Evolutionary conservation across 2,888 invertebrate genomes (phyloP), one percentile per base, ranked within the genome.

Genomic region (Gandaritis pyraliata): DNA sequence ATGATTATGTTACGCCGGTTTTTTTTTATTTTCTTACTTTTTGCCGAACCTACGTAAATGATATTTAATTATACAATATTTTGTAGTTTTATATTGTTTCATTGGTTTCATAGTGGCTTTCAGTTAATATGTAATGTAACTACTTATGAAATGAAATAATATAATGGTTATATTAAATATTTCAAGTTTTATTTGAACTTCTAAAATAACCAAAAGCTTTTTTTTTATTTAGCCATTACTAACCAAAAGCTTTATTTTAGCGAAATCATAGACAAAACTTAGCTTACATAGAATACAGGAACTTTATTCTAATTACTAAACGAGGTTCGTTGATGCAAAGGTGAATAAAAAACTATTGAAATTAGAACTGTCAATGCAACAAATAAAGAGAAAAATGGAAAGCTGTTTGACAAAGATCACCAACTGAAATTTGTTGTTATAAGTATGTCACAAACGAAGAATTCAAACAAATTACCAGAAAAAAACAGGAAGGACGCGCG

Each of bases 371-470:
- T 87, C 87, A 87, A 71, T 66, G 64, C 67, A 74, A 75, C 67
- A 68, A 70, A 71, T 77, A 80, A 80, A 81, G 79, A 83, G 78
- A 85, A 87, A 88, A 88, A 87, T 86, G 84, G 80, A 85, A 84
- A 86, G 82, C 77, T 78, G 83, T 90, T 89, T 88, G 88, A 89
- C 88, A 88, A 87, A 83, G 81, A 76, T 84, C 78, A 82, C 83
- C 83, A 81, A 84, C 81, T 89, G 88, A 92, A 91, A 92, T 90
- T 92, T 85, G 83, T 86, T 87, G 90, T 90, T 85, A 79, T 75
- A 85, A 90, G 86, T 87, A 92, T 92, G 92, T 91, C 90, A 88
- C 71, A 86, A 74, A 84, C 86, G 82, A 90, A 84, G 86, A 89
- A 88, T 86, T 80, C 77, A 78, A 77, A 84, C 72, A 90, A 87